These are phyloP conservation scores for Andrena praecox DNA, from an alignment of 2,888 invertebrate genomes.

Conservation along the genomic window DNA sequence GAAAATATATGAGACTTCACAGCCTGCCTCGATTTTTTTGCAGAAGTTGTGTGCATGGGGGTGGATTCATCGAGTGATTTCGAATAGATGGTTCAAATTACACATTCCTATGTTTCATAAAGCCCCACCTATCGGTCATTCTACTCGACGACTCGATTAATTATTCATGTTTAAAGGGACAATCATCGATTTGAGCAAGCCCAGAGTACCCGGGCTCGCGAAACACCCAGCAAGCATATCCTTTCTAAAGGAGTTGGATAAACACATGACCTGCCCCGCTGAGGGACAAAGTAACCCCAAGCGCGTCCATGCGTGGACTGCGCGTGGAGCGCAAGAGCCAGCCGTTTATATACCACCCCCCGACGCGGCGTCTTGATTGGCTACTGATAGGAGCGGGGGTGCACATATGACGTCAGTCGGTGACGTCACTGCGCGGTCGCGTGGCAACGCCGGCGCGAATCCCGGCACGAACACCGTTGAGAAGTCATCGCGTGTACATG, in stretches of 20 bases:
- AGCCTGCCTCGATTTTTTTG: too few species aligned
- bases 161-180: not conserved
- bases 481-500: constrained; percentile 52
- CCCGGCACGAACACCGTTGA: constrained; percentile 73
- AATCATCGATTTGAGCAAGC: not conserved
- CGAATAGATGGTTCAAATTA: too few species aligned
- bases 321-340: not conserved
- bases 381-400: constrained; percentile 41
- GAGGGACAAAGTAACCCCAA: not conserved
- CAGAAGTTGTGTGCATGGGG: too few species aligned
- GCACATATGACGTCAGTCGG: constrained; percentile 74
- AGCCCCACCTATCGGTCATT: not conserved
- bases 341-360: constrained; percentile 42
- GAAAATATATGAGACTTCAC: not conserved
- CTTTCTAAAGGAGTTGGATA: not conserved
- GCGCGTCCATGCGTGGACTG: constrained; percentile 43
- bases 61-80: too few species aligned
- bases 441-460: constrained; percentile 78
- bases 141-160: not conserved
- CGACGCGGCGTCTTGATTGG: constrained; percentile 49
- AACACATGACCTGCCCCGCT: not conserved
- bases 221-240: not conserved
- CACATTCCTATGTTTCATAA: too few species aligned
- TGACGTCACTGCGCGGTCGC: constrained; percentile 76
- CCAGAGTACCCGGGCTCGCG: not conserved